Evolutionary conservation across 2,888 invertebrate genomes (phyloP), one percentile per base, ranked within the genome.

Genomic region (Cheilosia impressa): DNA sequence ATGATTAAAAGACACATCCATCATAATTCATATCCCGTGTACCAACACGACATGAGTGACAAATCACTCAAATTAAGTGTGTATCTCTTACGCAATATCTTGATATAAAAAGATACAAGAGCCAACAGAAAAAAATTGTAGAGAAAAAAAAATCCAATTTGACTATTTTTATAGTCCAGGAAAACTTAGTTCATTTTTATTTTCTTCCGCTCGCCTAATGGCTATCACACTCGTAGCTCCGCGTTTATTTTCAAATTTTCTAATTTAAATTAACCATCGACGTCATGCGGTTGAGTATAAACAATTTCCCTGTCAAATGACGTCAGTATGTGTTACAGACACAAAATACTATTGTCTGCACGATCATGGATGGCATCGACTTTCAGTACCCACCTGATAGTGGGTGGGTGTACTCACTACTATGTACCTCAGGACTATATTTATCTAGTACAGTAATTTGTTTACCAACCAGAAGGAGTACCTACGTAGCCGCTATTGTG

Each of bases 161-260:
- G 50, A 57, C 52, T 76, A 60, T 76, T 76, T 76, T 66, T 66
- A 66, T 53, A 19, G 19, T 55, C n/a, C 45, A 43, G 34, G 10
- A 53, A 38, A 73, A 60, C 55, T 57, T 76, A 66, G 52, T 65
- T 75, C 75, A 75, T 57, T 47, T 73, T 75, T 75, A 65, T 75
- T 75, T 75, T 65, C 47, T 53, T 22, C n/a, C 31, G 17, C 4
- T 34, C 15, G 27, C 9, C 52, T 17, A 52, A 24, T 24, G 27
- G 31, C 9, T 10, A 43, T 52, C 52, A 52, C n/a, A 9, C 52
- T 41, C 41, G 17, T 19, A 19, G n/a, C n/a, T 60, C 19, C 10
- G 22, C 15, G 19, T 41, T 41, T 45, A 27, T 41, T 22, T 60
- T 62, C 27, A 45, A 19, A 19, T 66, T 53, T 66, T 53, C 45